phyloP scores from a whole-genome alignment of 1,140 invertebrate genomes.

The Drosophila seguyi region DNA sequence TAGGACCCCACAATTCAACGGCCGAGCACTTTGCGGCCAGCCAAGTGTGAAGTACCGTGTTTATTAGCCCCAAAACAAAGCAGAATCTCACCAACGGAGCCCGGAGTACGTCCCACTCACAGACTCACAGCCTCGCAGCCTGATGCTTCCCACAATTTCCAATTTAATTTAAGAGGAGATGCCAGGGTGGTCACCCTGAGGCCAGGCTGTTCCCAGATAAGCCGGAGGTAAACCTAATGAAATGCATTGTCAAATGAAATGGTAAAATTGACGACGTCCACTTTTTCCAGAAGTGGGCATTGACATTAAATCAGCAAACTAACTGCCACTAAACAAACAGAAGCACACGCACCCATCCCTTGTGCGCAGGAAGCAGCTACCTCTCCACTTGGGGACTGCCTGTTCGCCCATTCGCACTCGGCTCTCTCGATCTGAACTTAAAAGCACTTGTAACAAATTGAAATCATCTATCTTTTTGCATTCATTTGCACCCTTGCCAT shows the following conservation, averaged over 20 bases:
- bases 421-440: constrained; percentile 66
- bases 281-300: constrained; percentile 75
- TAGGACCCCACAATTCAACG: not conserved
- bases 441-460: constrained; percentile 83
- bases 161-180: constrained; percentile 77
- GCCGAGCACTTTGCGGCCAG: constrained; percentile 52
- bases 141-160: constrained; percentile 38
- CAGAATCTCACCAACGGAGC: constrained; percentile 3
- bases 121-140: constrained; percentile 6
- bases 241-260: constrained; percentile 84
- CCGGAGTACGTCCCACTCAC: constrained; percentile 2
- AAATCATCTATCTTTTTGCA: constrained; percentile 82
- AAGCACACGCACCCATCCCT: constrained; percentile 20
- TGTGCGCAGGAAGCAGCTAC: constrained; percentile 15
- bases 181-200: constrained; percentile 12
- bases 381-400: constrained; percentile 2
- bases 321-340: constrained; percentile 79
- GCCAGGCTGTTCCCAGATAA: constrained; percentile 29
- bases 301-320: constrained; percentile 82
- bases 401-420: constrained; percentile 25
- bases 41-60: constrained; percentile 75
- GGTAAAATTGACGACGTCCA: constrained; percentile 82
- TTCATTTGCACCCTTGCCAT: constrained; percentile 64
- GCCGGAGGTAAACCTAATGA: constrained; percentile 62
- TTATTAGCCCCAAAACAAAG: constrained; percentile 76